Evolutionary conservation across 2,888 invertebrate species (phyloP), one percentile per base, ranked within the genome.

Genomic region (Chrysolina americana): DNA sequence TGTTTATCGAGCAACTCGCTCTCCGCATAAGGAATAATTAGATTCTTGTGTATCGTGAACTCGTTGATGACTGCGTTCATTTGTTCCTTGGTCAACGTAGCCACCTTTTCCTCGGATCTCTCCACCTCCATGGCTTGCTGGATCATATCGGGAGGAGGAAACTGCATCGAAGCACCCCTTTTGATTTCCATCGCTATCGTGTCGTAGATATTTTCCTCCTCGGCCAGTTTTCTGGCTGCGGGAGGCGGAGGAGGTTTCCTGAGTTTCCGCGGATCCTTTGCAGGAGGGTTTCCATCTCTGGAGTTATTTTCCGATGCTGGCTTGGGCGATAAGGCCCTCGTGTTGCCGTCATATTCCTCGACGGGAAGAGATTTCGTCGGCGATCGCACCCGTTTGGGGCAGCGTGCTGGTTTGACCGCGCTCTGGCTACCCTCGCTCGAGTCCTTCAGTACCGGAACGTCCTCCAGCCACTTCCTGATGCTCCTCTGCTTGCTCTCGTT

Each of bases 401-500:
- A 79, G 1, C 59, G 17, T 1, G 71, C 53, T 0, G 70, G 11
- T 28, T 76, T 78, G 17, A 41, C 10, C 3, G 50, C 48, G 36
- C 65, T 44, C 19, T 71, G 65, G 10, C 44, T 23, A 11, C 41
- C 41, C 11, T 71, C 64, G 23, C 64, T 74, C 11, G 73, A 65
- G 15, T 62, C 68, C 79, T 86, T 85, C 21, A 86, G 78, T n/a
- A 86, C 76, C 3, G 94, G 93, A 65, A 94, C 93, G 80, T 93
- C 92, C 87, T 94, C 94, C 53, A 94, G 86, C 94, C 94, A 94
- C 86, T 93, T 92, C 76, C 93, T 89, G 65, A 94, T 94, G 84
- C 92, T 94, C 80, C 90, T 91, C 83, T 94, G 93, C 84, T 94
- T 94, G 82, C 93, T 93, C 50, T 94, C 94, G 85, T 91, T 91